Conservation (phyloP, 2,113 vertebrate species). For the Brachypteracias leptosomus region DNA sequence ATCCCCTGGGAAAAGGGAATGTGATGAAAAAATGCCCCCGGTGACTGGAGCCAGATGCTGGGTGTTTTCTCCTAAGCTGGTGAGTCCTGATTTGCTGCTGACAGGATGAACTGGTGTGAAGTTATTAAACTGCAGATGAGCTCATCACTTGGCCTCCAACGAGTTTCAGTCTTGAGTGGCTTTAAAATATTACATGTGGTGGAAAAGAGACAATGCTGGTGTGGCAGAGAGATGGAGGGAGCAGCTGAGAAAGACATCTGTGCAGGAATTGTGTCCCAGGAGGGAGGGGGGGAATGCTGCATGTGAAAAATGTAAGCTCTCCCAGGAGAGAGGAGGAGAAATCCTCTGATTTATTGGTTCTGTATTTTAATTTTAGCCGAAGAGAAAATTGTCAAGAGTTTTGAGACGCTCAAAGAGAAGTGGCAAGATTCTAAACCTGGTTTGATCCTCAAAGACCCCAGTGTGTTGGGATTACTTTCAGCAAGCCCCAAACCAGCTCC, state of each 20-base stretch:
- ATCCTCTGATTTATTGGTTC: not conserved
- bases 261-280: not conserved
- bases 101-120: constrained; percentile 17
- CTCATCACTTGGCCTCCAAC: constrained; percentile 37
- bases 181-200: not conserved
- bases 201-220: constrained; percentile 14
- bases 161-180: not conserved
- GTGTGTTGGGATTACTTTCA: not conserved
- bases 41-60: not conserved
- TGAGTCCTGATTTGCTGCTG: not conserved
- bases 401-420: not conserved
- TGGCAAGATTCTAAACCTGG: not conserved
- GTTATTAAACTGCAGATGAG: constrained; percentile 47
- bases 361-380: not conserved
- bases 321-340: not conserved
- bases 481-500: fast-evolving
- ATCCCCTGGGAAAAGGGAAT: not conserved
- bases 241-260: constrained; percentile 29
- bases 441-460: not conserved
- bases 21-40: not conserved
- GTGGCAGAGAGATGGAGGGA: constrained; percentile 9
- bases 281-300: not conserved
- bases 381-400: not conserved
- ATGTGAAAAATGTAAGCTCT: not conserved
- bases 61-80: not conserved